A percentile compares a stretch with the other conserved stretches of the same genome.
These are phyloP conservation scores for Platanista minor DNA, from an alignment of 2,113 vertebrate genomes.

Conservation along the genomic window DNA sequence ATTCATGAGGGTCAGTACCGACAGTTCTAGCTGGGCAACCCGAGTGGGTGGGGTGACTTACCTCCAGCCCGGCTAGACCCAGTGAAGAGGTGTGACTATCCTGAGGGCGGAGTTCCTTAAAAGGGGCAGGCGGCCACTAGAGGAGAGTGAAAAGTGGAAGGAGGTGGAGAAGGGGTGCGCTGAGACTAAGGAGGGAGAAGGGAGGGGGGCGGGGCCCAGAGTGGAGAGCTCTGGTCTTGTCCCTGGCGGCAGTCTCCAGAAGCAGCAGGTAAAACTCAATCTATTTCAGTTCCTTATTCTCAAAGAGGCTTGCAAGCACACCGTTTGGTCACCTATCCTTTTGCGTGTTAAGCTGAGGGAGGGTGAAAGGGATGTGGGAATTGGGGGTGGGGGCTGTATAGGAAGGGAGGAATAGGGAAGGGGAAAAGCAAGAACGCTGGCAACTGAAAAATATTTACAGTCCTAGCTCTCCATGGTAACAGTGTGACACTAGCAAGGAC, in stretches of 20 bases:
- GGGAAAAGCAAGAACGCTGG: background rate
- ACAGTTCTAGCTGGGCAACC: background rate
- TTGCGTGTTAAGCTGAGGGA: background rate
- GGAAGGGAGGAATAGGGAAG: background rate
- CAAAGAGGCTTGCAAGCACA: background rate
- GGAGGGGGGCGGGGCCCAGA: background rate
- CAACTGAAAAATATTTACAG: background rate
- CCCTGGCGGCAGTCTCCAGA: background rate
- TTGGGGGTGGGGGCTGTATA: background rate
- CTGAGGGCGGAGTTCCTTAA: constrained; percentile 51
- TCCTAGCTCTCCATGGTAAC: constrained; percentile 37
- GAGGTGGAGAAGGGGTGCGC: constrained; percentile 18
- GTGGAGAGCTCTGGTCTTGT: background rate
- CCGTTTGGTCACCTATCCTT: background rate
- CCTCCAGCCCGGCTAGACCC: background rate
- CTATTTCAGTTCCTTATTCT: background rate
- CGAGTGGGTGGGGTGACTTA: constrained; percentile 12
- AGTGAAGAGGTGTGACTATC: constrained; percentile 18
- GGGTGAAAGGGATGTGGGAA: background rate
- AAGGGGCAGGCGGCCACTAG: background rate
- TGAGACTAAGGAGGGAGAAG: background rate
- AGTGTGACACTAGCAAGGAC: constrained; percentile 28
- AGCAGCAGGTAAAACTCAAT: background rate
- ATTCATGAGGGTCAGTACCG: background rate
- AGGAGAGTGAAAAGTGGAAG: background rate